Conservation (phyloP, 2,797 vertebrate genomes). For the Cirrhinus mrigala region DNA sequence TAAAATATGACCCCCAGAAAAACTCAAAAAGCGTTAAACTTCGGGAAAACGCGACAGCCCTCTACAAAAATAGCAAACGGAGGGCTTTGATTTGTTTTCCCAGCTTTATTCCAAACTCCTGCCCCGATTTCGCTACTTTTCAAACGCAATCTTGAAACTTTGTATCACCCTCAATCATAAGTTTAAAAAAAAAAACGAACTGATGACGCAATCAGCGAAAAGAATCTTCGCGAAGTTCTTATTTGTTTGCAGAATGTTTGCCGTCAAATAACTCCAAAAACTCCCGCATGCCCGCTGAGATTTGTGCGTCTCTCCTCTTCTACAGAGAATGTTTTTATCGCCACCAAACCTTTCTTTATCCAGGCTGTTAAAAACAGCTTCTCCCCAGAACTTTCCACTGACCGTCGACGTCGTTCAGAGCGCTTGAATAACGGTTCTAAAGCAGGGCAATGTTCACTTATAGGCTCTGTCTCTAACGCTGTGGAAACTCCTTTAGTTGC, state of each 20-base stretch:
- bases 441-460: background rate
- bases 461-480: constrained; percentile 18
- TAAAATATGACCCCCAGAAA: constrained; percentile 49
- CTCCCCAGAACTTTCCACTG: background rate
- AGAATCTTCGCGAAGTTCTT: constrained; percentile 25
- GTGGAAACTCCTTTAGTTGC: constrained; percentile 43
- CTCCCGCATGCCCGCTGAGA: constrained; percentile 62
- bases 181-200: background rate
- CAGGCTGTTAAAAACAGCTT: constrained; percentile 28
- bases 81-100: constrained; percentile 19
- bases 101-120: constrained; percentile 41
- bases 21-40: constrained; percentile 1
- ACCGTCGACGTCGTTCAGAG: background rate
- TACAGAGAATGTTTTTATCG: constrained; percentile 20
- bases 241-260: constrained; percentile 5
- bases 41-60: constrained; percentile 14
- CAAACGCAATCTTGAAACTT: constrained; percentile 13
- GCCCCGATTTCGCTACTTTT: constrained; percentile 23
- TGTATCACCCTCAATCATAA: constrained; percentile 24
- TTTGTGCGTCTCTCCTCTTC: constrained; percentile 41
- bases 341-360: constrained; percentile 21
- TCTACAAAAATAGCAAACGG: constrained; percentile 15
- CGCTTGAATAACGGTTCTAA: constrained; percentile 25
- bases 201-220: background rate
- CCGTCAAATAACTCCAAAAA: constrained; percentile 52